Base-by-base conservation (phyloP, 2,113 vertebrate species). In the Callopanchax toddi region DNA sequence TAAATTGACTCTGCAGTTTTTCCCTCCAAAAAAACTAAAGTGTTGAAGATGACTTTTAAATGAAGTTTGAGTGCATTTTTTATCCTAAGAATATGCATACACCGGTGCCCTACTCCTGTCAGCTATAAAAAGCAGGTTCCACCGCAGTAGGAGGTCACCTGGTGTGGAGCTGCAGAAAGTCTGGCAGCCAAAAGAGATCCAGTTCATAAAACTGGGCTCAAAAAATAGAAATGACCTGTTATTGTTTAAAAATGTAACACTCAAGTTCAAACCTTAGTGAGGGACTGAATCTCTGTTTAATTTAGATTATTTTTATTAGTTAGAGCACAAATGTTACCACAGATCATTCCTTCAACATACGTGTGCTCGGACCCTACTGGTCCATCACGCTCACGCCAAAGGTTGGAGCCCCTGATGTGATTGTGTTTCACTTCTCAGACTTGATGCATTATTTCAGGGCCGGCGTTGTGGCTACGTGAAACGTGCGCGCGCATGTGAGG, bases 111-210 rank as follows among this genome's bases (percentile, higher is more conserved):
- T 18, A 67, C 63, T 18, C 83, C 57, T 72, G 83, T 86, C 79
- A 81, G 56, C 78, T 83, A 57, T 46, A 69, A 65, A 60, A 68
- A 78, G 60, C 37, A 42, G 60, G 68, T 79, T 62, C 63, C 49
- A 22, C 72, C 55, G 81, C 58, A 78, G 68, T 34, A 61, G 56
- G 60, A 65, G 71, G 54, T 72, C 74, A 84, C 83, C 81, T 80
- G 78, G 60, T 80, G 86, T 80, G 62, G 53, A 75, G 74, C 29
- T 67, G 53, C 56, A 74, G 43, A 25, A 32, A 52, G 54, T 36
- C 54, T 42, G 26, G 40, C 11, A 52, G 57, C 42, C 34, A 45
- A 42, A 53, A 77, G 66, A 5, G 62, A 67, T 48, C 36, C 57
- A 45, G 60, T 79, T 73, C 11, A 9, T 6, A 49, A 72, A 71